These are phyloP conservation scores for Calameuta pallipes DNA, from an alignment of 2,888 invertebrate genomes.

Conservation along the genomic window DNA sequence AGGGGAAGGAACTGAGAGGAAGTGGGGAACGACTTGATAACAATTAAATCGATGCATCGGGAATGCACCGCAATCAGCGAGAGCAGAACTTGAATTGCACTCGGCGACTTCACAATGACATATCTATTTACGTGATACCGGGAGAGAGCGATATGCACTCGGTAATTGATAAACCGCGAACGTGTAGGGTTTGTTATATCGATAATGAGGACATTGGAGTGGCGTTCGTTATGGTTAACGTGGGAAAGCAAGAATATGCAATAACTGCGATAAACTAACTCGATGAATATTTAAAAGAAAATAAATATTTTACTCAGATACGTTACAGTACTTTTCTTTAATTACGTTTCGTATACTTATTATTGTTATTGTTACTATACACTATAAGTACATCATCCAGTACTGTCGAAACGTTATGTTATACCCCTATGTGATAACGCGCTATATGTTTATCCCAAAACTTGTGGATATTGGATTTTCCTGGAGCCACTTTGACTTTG, in stretches of 20 bases:
- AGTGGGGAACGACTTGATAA: neutral
- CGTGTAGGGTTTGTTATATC: conserved; percentile 34
- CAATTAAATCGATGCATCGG: neutral
- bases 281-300: conserved; percentile 38
- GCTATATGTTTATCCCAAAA: neutral
- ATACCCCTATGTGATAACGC: neutral
- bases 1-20: neutral
- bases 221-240: conserved; percentile 36
- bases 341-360: neutral
- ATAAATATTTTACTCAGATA: neutral
- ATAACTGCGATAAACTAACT: neutral
- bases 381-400: neutral
- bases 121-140: neutral
- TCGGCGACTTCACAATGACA: neutral
- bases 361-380: neutral
- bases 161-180: conserved; percentile 35
- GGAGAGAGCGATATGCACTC: neutral
- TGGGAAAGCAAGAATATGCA: conserved; percentile 10
- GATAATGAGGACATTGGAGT: conserved; percentile 43
- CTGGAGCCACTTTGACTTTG: neutral
- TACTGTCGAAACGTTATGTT: neutral
- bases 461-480: neutral
- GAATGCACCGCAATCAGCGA: neutral
- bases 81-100: neutral
- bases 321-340: neutral